A percentile compares a stretch with the other conserved stretches of the same genome.
Conservation (phyloP, 2,113 vertebrate genomes). For the Microcebus lehilahytsara region DNA sequence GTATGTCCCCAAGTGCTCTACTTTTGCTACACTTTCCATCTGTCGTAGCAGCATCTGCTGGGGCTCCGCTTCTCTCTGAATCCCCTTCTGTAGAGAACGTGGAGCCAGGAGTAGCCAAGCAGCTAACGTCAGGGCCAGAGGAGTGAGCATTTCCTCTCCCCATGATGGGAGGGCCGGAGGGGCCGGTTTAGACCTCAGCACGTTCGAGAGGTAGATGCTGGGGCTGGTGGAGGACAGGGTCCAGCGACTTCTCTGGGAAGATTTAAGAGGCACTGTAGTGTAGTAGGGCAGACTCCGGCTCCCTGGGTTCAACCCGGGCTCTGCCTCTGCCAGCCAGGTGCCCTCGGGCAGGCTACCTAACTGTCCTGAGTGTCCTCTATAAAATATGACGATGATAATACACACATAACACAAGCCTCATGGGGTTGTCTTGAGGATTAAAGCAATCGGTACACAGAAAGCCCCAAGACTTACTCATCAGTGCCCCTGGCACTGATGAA, state of each 20-base stretch:
- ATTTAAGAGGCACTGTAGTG: accelerated
- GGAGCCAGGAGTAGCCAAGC: neutral
- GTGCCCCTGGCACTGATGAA: too few relatives aligned
- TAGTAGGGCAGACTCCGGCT: neutral
- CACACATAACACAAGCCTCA: accelerated
- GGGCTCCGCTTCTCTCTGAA: accelerated
- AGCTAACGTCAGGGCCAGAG: neutral
- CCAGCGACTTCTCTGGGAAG: neutral
- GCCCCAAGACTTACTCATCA: neutral
- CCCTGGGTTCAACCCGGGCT: too few relatives aligned
- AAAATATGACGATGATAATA: neutral
- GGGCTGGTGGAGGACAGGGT: neutral
- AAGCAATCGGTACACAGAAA: neutral
- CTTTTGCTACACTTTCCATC: neutral
- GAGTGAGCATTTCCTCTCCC: neutral
- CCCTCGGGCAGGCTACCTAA: too few relatives aligned
- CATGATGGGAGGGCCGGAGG: neutral
- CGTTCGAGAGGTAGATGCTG: neutral
- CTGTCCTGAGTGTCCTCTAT: neutral
- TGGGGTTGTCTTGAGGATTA: neutral
- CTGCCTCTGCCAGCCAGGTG: neutral
- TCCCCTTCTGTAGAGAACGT: neutral
- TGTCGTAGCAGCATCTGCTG: neutral
- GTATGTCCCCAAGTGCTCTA: accelerated
- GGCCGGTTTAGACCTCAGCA: neutral